Evolutionary conservation across 2,113 vertebrate species (phyloP), one percentile per base, ranked within the genome.

Genomic region (Nanorana parkeri): DNA sequence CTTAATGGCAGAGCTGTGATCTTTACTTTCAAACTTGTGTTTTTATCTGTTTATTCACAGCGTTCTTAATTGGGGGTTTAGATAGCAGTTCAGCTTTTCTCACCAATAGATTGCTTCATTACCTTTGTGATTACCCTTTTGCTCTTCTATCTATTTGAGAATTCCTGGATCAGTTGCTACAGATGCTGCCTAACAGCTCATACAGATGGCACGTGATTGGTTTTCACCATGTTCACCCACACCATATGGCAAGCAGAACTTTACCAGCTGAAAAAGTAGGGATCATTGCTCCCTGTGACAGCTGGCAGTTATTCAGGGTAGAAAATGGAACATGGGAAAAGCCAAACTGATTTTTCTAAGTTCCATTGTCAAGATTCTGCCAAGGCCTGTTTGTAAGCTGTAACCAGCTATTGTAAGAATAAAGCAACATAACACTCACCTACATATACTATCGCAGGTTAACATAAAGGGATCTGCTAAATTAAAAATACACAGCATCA

Each of bases 1-100:
- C 64, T 56, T 61, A 68, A 76, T 76, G 54, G 72, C 52, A 68
- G 52, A 76, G 17, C 71, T 83, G 69, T 74, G 80, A 76, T 83
- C 23, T 58, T 52, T 36, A 73, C 13, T 55, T 54, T 67, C 28
- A 56, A 74, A 20, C 5, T 13, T 68, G 36, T 66, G 47, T 77
- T 24, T 47, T 77, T 23, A 77, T 64, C 74, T 64, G 63, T 32
- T 68, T 68, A 26, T 58, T 74, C 24, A 73, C 58, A 81, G 51
- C 32, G 64, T 21, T 65, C 29, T 81, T 81, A 73, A 64, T 55
- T 26, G 36, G 26, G 51, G 32, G 1, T 60, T 74, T 74, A 60
- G 13, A 73, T 8, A 20, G 15, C 19, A 28, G 54, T 60, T 74
- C 28, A 36, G 54, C 32, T 60, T 17, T 74, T 75, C 72, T 75